Evolutionary conservation across 2,113 vertebrate genomes (phyloP), one percentile per base, ranked within the genome.

Genomic region (Pollachius pollachius): DNA sequence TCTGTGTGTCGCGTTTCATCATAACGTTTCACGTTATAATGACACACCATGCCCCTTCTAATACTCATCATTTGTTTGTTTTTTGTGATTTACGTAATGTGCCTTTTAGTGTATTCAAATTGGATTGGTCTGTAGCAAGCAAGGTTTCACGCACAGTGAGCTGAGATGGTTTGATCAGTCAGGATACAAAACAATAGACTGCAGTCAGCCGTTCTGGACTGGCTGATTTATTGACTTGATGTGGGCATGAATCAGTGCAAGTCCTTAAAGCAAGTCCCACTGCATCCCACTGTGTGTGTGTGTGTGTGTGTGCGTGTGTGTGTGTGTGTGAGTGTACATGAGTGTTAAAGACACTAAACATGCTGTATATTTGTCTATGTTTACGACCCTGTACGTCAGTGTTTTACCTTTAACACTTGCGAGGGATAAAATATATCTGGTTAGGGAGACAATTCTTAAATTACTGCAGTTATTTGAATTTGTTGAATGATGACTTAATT

Each of bases 181-280:
- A 13, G 54, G 54, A 16, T 57, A 6, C 66, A 4, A 34, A 73
- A 73, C 67, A 59, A 71, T 56, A 63, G 65, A 73, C 74, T 52
- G 71, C 56, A 74, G 65, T 65, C 61, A 62, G 62, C 78, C 71
- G 56, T 72, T 85, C 75, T 77, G 74, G 81, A 76, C 11, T 41
- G 65, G 68, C 37, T 75, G 84, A 83, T 74, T 87, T 84, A 84
- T 83, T 65, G 84, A 83, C 75, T 64, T 65, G 62, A 74, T 69
- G 67, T 71, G 75, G 48, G 61, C 66, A 59, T 76, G 84, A 88
- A 78, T 82, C 83, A 85, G 73, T 70, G 77, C 71, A 57, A 73
- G 70, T 84, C 66, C 83, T 85, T 77, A 85, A 77, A 48, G 65
- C 66, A 57, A 62, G 60, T 67, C 70, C 70, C 81, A 78, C 66